Base-by-base conservation (phyloP, 1,140 invertebrate species). In the Orius insidiosus region DNA sequence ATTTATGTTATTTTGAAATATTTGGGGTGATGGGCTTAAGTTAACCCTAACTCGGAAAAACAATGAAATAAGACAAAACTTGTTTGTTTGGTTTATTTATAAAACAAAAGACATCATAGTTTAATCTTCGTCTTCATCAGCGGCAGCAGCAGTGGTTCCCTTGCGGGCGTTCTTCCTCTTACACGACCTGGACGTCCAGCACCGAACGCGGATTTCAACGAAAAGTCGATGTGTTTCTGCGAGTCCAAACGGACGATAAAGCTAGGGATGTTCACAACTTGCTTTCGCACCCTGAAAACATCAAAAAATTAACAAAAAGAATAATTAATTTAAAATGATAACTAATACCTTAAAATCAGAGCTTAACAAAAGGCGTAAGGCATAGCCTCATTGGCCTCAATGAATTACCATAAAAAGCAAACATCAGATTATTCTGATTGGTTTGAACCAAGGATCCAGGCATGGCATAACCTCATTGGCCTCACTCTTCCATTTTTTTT, bases 151-250 rank as follows among this genome's bases (percentile, higher is more conserved):
- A 51, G 65, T 65, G 31, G 52, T 49, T 52, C 55, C 88, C 72
- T 96, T 98, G 62, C 85, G 82, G 60, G 85, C 63, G 69, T 98
- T 99, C 85, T 96, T 97, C 84, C 96, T 92, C 93, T 98, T 98
- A 98, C 95, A 68, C 95, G 94, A 47, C 96, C 95, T 53, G 93
- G 83, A 47, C 93, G 76, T 56, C 95, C 95, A 69, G 94, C 90
- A 68, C 94, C 94, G 72, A 96, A 98, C 53, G 96, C 94, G 48
- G 93, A 98, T 63, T 93, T 95, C 56, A 97, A 68, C 1, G 92
- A 93, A 78, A 98, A 98, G 74, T 99, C 93, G 60, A 99, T 99
- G 74, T 99, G 95, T 64, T 99, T 99, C 65, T 98, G 93, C 0
- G 90, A 96, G 63, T 99, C 96, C 62, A 99, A 67, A 40, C 96